These are phyloP conservation scores for Paraescarpia echinospica DNA, from an alignment of 1,140 invertebrate species.

Conservation along the genomic window DNA sequence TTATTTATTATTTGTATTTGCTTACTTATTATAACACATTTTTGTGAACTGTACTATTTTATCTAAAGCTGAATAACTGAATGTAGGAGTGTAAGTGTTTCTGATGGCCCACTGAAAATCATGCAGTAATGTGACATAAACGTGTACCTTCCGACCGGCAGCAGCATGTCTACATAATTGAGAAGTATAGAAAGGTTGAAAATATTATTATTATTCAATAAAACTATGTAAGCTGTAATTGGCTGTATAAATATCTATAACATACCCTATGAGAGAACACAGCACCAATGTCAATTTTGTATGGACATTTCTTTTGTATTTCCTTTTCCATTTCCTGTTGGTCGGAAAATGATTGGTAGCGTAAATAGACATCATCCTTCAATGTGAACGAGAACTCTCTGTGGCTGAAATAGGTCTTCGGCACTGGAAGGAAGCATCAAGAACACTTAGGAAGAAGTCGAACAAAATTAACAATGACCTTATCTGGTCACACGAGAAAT, in stretches of 20 bases:
- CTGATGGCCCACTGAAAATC: no score
- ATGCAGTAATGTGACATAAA: no score
- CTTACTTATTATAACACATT: background rate
- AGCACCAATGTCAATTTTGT: conserved; percentile 96
- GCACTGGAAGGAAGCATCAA: conserved; percentile 59
- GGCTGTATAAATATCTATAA: conserved; percentile 22
- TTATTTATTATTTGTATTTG: no score
- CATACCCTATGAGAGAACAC: conserved; percentile 77
- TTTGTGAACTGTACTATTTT: background rate
- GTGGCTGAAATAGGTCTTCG: conserved; percentile 71
- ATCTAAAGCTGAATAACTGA: no score
- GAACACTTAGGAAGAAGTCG: background rate
- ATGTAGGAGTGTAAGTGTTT: no score
- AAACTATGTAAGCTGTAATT: background rate
- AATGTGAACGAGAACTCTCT: conserved; percentile 97
- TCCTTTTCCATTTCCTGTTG: conserved; percentile 80
- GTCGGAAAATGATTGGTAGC: conserved; percentile 85
- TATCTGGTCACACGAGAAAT: background rate
- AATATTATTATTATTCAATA: background rate
- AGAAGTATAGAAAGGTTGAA: background rate
- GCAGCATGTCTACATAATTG: background rate
- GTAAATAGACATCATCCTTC: conserved; percentile 88
- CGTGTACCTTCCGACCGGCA: background rate
- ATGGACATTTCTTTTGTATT: conserved; percentile 75
- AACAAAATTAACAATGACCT: background rate